Evolutionary conservation across 2,113 vertebrate species (phyloP), one percentile per base, ranked within the genome.

Genomic region (Benitochromis conjunctus): DNA sequence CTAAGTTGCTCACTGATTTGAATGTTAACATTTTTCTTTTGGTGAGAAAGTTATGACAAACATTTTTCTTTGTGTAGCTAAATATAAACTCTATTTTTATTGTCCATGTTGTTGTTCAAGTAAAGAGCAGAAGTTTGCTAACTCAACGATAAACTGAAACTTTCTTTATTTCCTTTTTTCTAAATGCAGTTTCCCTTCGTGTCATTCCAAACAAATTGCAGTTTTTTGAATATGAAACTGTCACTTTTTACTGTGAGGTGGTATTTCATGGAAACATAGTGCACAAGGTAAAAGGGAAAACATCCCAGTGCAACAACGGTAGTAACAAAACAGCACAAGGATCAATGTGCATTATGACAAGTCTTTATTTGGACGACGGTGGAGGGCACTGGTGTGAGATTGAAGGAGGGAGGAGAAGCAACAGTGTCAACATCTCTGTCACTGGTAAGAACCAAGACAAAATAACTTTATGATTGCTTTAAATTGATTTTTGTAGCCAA

Each of bases 401-500:
- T 55, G 53, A 21, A 55, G 53, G 9, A 55, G 53, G 53, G 5
- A 55, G n/a, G 53, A 55, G 2, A 55, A 55, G 53, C 53, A 55
- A 21, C 53, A 55, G 9, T 55, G 53, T 21, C 1, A 55, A 55
- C n/a, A 55, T 55, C 3, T 55, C n/a, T 12, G 53, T 21, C 9
- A 21, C 9, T 21, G 53, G 53, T 55, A 55, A 55, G n/a, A 12
- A 21, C 11, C 0, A 21, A 55, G 10, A 6, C 5, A 54, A 54
- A 54, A 1, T 1, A 5, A 6, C 21, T 54, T 54, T 21, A 54
- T 11, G 53, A 54, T 54, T 54, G 9, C 21, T 31, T 60, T 31
- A 31, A 60, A 60, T 60, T 60, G 4, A 18, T 9, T 31, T 31
- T 0, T 1, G 0, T 31, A 58, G 4, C 4, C 0, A 21, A 24